Evolutionary conservation across 2,797 vertebrate species (phyloP).

Genomic region (Coregonus suidteri): DNA sequence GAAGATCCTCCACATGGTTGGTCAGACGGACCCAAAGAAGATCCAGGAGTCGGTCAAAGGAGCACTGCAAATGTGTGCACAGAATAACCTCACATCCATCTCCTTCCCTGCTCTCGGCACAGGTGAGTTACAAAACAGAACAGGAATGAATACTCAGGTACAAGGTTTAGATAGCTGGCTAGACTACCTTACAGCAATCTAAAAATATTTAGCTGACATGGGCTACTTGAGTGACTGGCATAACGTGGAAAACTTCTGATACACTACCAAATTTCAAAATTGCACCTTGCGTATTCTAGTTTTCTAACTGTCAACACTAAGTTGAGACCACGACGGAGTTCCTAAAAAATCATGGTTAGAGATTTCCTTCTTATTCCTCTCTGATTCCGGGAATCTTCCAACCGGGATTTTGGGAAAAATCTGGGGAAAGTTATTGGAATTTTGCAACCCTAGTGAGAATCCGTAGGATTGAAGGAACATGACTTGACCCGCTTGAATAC

Average conservation of each 20-base stretch:
- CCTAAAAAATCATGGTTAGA: not conserved
- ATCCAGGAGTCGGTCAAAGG: constrained; percentile 52
- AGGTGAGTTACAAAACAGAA: constrained; percentile 57
- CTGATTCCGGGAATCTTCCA: not conserved
- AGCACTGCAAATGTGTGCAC: constrained; percentile 57
- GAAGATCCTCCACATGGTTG: constrained; percentile 71
- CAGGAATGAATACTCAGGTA: no score
- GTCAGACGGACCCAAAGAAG: constrained; percentile 37
- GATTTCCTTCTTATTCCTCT: no score
- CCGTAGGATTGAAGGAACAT: not conserved
- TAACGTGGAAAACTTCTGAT: no score
- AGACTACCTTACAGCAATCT: no score
- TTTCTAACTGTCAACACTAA: no score
- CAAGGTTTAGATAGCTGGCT: no score
- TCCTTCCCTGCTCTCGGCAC: constrained; percentile 76
- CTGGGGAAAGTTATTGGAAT: not conserved
- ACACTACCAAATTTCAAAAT: no score
- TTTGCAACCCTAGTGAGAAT: not conserved
- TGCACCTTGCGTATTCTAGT: no score
- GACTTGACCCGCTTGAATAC: not conserved
- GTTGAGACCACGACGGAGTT: no score
- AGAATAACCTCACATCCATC: constrained; percentile 59
- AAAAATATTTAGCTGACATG: no score
- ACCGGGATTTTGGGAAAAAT: not conserved
- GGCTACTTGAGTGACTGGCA: no score